phyloP scores from a whole-genome alignment of 2,797 vertebrate species.

The Xiphophorus birchmanni region DNA sequence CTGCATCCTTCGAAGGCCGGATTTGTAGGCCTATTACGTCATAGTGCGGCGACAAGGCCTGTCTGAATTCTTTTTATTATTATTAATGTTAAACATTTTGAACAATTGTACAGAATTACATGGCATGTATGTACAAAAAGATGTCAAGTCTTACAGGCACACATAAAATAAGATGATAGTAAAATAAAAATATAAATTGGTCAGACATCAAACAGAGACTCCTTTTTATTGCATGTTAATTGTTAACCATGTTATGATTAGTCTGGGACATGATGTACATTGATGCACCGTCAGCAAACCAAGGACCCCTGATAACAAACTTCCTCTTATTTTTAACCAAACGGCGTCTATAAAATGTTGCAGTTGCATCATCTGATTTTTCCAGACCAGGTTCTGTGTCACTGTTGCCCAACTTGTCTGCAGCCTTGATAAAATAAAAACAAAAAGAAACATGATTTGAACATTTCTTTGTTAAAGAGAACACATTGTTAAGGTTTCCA shows the following conservation, averaged over 20 bases:
- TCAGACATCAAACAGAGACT: no score
- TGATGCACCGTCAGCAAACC: constrained; percentile 14
- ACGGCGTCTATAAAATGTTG: not conserved
- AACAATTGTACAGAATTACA: no score
- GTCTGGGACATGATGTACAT: constrained; percentile 12
- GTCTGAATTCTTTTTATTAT: no score
- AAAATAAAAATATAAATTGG: no score
- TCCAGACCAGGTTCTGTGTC: constrained; percentile 17
- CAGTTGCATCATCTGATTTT: constrained; percentile 13
- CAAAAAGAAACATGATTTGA: constrained; percentile 4
- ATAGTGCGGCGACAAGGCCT: no score
- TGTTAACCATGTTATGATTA: not conserved
- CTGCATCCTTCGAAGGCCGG: no score
- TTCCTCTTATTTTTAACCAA: constrained; percentile 17
- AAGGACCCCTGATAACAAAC: constrained; percentile 19
- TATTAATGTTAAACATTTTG: no score
- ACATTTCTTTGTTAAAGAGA: not conserved
- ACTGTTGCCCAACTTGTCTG: constrained; percentile 9
- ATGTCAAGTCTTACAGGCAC: no score
- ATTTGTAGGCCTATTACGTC: no score
- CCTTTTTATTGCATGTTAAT: not conserved
- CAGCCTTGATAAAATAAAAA: constrained; percentile 12
- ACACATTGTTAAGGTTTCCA: constrained; percentile 23
- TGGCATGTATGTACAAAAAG: no score
- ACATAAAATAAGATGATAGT: no score